A percentile compares a stretch with the other conserved stretches of the same genome.
phyloP scores from a whole-genome alignment of 2,888 invertebrate genomes.

The Dendrolimus pini region DNA sequence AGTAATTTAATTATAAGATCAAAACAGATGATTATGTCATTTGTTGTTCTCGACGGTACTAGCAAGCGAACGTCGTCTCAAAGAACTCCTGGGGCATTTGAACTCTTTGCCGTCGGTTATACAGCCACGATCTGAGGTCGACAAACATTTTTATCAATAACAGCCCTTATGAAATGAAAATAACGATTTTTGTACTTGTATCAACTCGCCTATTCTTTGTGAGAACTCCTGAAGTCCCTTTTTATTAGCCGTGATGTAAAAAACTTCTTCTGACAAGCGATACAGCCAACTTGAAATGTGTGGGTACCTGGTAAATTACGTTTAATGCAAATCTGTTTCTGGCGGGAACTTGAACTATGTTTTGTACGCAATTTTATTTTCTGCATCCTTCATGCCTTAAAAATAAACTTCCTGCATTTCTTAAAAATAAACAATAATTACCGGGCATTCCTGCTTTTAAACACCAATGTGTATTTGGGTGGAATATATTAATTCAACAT shows the following conservation, averaged over 20 bases:
- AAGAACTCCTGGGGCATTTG: conserved; percentile 43
- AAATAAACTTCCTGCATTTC: no score
- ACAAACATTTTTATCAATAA: conserved; percentile 28
- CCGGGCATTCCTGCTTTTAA: no score
- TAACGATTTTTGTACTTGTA: conserved; percentile 27
- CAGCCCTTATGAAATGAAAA: conserved; percentile 13
- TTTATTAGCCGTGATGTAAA: conserved; percentile 44
- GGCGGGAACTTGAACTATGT: no score
- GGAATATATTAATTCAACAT: no score
- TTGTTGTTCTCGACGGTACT: conserved; percentile 6
- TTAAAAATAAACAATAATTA: no score
- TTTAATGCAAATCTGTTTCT: no score
- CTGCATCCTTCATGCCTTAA: no score
- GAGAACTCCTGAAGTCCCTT: conserved; percentile 50
- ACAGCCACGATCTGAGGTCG: conserved; percentile 37
- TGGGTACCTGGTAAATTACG: conserved; percentile 33
- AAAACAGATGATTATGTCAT: no score
- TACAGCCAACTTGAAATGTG: conserved; percentile 38
- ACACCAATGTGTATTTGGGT: no score
- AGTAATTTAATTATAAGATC: no score
- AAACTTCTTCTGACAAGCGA: conserved; percentile 41
- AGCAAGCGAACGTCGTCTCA: conserved; percentile 30
- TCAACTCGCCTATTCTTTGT: conserved; percentile 54
- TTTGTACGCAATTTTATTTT: no score
- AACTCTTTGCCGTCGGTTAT: conserved; percentile 26